These are phyloP conservation scores for Salarias fasciatus DNA, from an alignment of 2,797 vertebrate species.

Conservation along the genomic window DNA sequence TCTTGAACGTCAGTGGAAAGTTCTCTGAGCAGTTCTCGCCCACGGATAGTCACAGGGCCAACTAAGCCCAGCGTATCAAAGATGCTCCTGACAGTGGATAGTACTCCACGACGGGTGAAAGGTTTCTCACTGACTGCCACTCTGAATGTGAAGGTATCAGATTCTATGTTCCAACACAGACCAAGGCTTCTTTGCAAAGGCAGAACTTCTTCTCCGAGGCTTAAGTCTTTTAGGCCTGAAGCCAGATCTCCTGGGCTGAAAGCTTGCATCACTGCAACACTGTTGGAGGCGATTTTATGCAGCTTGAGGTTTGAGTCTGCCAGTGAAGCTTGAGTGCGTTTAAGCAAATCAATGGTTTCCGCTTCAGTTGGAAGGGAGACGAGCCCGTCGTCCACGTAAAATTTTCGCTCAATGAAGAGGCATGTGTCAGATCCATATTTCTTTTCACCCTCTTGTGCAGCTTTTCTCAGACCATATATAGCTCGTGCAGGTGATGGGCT, in stretches of 20 bases:
- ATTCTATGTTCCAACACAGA: conserved; percentile 20
- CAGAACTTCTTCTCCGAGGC: neutral
- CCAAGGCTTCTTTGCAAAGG: conserved; percentile 26
- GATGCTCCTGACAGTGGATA: neutral
- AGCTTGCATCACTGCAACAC: conserved; percentile 18
- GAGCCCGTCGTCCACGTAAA: conserved; percentile 29
- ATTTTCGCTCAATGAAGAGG: conserved; percentile 25
- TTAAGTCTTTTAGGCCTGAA: conserved; percentile 4
- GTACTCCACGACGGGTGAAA: conserved; percentile 3
- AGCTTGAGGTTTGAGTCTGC: conserved; percentile 20
- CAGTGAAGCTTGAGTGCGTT: neutral
- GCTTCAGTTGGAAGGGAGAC: neutral
- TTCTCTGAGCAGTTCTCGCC: neutral
- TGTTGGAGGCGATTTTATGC: conserved; percentile 31
- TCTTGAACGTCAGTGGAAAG: neutral
- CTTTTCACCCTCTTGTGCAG: conserved; percentile 8
- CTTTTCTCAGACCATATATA: conserved; percentile 1
- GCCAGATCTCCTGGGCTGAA: conserved; percentile 7
- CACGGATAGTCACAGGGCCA: neutral
- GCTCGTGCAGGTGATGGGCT: conserved; percentile 12
- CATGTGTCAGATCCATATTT: neutral
- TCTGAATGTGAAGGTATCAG: conserved; percentile 14
- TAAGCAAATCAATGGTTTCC: conserved; percentile 7
- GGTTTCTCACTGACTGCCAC: neutral
- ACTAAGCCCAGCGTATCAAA: conserved; percentile 1